Evolutionary conservation across 2,888 invertebrate species (phyloP).

Genomic region (Neoscelio sp.): DNA sequence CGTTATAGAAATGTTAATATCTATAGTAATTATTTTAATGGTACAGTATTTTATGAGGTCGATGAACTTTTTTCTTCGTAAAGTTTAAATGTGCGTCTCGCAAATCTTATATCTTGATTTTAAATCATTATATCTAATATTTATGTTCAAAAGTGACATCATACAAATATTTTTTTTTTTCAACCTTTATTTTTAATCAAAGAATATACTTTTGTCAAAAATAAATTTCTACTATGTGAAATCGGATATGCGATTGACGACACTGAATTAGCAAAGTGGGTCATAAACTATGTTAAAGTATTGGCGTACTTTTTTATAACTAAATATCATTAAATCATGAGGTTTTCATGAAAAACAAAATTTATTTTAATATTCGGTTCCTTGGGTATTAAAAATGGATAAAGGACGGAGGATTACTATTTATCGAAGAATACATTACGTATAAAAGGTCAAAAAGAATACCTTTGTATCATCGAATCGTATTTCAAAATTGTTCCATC

Average conservation of each 20-base stretch:
- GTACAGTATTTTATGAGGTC: slow-evolving; percentile 39
- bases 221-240: too few relatives aligned
- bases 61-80: slow-evolving; percentile 24
- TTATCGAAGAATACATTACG: slow-evolving; percentile 7
- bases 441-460: too few relatives aligned
- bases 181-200: not conserved
- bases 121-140: slow-evolving; percentile 18
- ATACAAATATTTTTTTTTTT: not conserved
- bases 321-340: too few relatives aligned
- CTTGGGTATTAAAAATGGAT: slow-evolving; percentile 12
- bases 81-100: slow-evolving; percentile 9
- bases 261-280: not conserved
- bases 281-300: not conserved
- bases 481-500: not conserved
- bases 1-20: slow-evolving; percentile 63
- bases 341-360: slow-evolving; percentile 5
- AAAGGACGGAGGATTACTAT: slow-evolving; percentile 17
- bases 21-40: slow-evolving; percentile 55
- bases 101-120: slow-evolving; percentile 26
- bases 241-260: not conserved
- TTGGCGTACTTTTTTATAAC: slow-evolving; percentile 35
- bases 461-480: slow-evolving; percentile 1
- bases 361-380: too few relatives aligned
- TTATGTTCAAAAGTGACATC: slow-evolving; percentile 41
- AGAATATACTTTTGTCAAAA: not conserved